phyloP scores from a whole-genome alignment of 2,797 vertebrate genomes.

The Lateolabrax maculatus region DNA sequence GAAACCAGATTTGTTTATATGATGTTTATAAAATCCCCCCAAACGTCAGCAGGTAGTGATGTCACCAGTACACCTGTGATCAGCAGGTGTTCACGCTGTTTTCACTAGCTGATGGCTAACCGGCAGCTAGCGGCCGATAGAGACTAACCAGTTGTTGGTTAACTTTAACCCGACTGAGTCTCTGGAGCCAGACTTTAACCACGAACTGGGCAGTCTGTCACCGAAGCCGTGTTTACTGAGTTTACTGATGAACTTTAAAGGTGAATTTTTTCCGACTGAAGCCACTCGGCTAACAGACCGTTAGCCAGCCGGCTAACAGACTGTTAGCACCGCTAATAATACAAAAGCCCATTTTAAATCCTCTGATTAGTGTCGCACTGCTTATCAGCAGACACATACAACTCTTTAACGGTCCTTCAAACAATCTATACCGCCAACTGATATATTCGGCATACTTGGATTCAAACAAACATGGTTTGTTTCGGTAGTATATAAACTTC shows the following conservation, averaged over 20 bases:
- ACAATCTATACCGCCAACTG: rapidly evolving
- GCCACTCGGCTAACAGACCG: neutral
- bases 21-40: too few relatives aligned
- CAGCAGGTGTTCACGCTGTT: neutral
- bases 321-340: constrained; percentile 17
- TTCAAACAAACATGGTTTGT: rapidly evolving
- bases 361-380: neutral
- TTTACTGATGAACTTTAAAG: neutral
- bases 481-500: constrained; percentile 18
- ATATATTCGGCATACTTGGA: neutral
- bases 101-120: constrained; percentile 18
- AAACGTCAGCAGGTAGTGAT: neutral
- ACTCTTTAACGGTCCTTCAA: too few relatives aligned
- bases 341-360: constrained; percentile 2
- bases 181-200: neutral
- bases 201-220: too few relatives aligned
- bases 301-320: constrained; percentile 34
- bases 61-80: neutral
- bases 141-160: constrained; percentile 11
- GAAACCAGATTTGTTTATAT: too few relatives aligned
- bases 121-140: too few relatives aligned
- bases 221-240: rapidly evolving
- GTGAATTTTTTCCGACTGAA: neutral
- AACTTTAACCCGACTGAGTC: neutral
- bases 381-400: too few relatives aligned